Conservation (phyloP, 1,140 invertebrate species). For the Pachyrhynchus sulphureomaculatus region DNA sequence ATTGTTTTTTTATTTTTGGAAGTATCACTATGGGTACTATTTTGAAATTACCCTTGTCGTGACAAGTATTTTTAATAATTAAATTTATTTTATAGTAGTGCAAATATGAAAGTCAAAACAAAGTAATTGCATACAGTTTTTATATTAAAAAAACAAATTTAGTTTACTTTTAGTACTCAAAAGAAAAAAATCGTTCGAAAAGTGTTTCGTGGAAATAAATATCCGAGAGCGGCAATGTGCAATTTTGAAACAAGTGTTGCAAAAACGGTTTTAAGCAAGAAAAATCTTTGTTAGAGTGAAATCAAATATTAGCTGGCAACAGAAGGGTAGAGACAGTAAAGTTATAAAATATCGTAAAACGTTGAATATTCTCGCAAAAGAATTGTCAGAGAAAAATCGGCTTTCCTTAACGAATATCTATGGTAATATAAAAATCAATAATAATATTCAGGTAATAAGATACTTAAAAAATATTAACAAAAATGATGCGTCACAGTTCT, state of each 20-base stretch:
- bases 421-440: not conserved
- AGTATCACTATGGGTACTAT: no score
- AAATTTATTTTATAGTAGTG: no score
- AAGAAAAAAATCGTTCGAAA: slow-evolving; percentile 19
- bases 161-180: slow-evolving; percentile 1
- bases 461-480: no score
- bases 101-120: no score
- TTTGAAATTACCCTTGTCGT: no score
- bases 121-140: no score
- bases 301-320: slow-evolving; percentile 33
- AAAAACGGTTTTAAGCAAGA: slow-evolving; percentile 30
- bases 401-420: not conserved
- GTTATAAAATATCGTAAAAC: slow-evolving; percentile 20
- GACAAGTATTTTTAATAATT: no score
- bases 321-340: slow-evolving; percentile 14
- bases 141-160: slow-evolving; percentile 7
- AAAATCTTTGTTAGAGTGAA: slow-evolving; percentile 31
- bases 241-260: slow-evolving; percentile 27
- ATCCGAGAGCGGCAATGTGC: slow-evolving; percentile 25
- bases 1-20: no score
- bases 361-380: slow-evolving; percentile 22
- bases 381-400: not conserved
- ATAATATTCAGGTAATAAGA: no score
- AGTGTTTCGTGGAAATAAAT: slow-evolving; percentile 28
- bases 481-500: no score